A percentile compares a stretch with the other conserved stretches of the same genome.
phyloP scores from a whole-genome alignment of 2,797 vertebrate genomes.

The Cyprinodon diabolis region DNA sequence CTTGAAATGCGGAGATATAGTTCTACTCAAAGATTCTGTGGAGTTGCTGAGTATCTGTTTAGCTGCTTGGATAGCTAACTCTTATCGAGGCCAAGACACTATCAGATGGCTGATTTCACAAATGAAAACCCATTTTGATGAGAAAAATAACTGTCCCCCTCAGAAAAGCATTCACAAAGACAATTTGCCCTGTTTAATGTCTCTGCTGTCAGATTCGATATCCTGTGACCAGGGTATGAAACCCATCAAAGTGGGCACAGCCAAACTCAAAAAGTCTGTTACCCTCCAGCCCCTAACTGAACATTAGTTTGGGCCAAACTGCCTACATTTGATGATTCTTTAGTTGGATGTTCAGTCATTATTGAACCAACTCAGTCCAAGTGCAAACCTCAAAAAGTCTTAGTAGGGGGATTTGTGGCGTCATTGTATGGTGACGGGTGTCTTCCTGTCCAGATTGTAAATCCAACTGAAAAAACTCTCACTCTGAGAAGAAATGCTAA shows the following conservation, averaged over 20 bases:
- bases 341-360: conserved; percentile 11
- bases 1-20: no score
- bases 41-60: no score
- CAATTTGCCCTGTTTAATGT: conserved; percentile 1
- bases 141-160: background rate
- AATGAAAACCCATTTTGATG: conserved; percentile 5
- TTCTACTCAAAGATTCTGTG: no score
- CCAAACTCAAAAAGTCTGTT: conserved; percentile 24
- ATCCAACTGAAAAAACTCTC: no score
- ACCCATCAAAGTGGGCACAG: conserved; percentile 16
- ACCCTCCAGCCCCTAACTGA: conserved; percentile 16
- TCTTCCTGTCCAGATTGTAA: conserved; percentile 41
- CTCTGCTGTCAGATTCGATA: conserved; percentile 5
- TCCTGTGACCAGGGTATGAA: background rate
- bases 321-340: background rate
- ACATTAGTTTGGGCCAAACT: conserved; percentile 38
- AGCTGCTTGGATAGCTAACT: no score
- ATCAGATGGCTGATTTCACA: conserved; percentile 27
- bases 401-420: conserved; percentile 35
- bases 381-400: conserved; percentile 15
- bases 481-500: conserved; percentile 31
- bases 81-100: no score
- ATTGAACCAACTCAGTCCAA: conserved; percentile 22
- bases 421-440: conserved; percentile 32
- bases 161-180: background rate